These are phyloP conservation scores for Nesometra sesokonis DNA, from an alignment of 35 echinoderm and acorn worm species.

Conservation along the genomic window DNA sequence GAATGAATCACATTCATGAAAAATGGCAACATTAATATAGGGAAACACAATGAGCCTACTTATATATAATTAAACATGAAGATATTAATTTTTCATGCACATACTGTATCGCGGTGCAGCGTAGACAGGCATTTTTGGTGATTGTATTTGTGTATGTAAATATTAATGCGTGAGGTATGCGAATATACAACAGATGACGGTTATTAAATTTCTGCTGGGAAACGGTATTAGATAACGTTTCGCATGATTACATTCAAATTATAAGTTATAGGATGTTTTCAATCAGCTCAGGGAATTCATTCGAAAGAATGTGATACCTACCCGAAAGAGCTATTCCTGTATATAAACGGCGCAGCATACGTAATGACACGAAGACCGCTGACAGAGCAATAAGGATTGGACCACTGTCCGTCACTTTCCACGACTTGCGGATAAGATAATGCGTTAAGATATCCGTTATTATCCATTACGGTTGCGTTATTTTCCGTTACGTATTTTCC, in stretches of 20 bases:
- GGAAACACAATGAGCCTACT: too few species aligned
- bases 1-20: too few species aligned
- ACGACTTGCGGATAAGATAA: background rate
- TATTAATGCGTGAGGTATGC: too few species aligned
- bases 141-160: too few species aligned
- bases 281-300: background rate
- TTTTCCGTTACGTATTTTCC: background rate
- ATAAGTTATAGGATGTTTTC: background rate
- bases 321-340: conserved; percentile 28
- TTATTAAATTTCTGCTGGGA: too few species aligned
- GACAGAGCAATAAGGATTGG: conserved; percentile 62
- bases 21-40: too few species aligned
- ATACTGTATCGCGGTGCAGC: too few species aligned
- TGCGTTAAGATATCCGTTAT: background rate
- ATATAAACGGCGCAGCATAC: conserved; percentile 68
- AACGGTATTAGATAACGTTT: too few species aligned
- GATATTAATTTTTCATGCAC: too few species aligned
- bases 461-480: background rate
- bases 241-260: background rate
- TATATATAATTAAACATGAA: too few species aligned
- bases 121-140: too few species aligned
- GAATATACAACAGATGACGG: too few species aligned
- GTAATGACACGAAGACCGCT: conserved; percentile 61
- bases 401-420: conserved; percentile 40
- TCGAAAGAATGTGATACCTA: conserved; percentile 38